Evolutionary conservation across 2,888 invertebrate species (phyloP).

Genomic region (Elgonia sp.): DNA sequence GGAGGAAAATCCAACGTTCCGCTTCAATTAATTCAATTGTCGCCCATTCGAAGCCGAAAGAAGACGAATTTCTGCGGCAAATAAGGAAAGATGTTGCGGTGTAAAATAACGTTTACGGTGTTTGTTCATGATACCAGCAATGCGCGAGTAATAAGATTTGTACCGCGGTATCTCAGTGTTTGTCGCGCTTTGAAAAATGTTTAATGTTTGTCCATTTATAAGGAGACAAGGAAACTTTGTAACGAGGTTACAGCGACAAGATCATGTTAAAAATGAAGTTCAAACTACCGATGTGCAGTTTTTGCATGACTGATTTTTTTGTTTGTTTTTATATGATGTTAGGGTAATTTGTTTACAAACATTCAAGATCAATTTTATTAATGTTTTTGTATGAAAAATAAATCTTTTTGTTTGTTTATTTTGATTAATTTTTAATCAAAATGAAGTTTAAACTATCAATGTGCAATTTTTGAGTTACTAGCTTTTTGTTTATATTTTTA

Average conservation of each 20-base stretch:
- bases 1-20: too few relatives aligned
- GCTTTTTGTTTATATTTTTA: too few relatives aligned
- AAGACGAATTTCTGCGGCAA: slow-evolving; percentile 32
- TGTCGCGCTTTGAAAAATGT: slow-evolving; percentile 54
- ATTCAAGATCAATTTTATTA: too few relatives aligned
- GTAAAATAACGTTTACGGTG: slow-evolving; percentile 30
- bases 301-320: too few relatives aligned
- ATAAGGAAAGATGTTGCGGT: slow-evolving; percentile 35
- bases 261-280: slow-evolving; percentile 48
- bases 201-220: slow-evolving; percentile 54
- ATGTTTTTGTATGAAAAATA: too few relatives aligned
- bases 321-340: too few relatives aligned
- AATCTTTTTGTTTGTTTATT: too few relatives aligned
- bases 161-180: slow-evolving; percentile 45
- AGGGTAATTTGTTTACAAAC: too few relatives aligned
- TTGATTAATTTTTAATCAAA: too few relatives aligned
- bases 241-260: slow-evolving; percentile 50
- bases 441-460: too few relatives aligned
- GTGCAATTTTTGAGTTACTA: too few relatives aligned
- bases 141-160: slow-evolving; percentile 53
- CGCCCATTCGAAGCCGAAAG: slow-evolving; percentile 27
- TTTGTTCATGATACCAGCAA: slow-evolving; percentile 43
- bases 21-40: slow-evolving; percentile 30
- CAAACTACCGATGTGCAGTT: slow-evolving; percentile 10
- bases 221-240: slow-evolving; percentile 49